phyloP scores from a whole-genome alignment of 2,113 vertebrate genomes.

The Sphaerodactylus townsendi region DNA sequence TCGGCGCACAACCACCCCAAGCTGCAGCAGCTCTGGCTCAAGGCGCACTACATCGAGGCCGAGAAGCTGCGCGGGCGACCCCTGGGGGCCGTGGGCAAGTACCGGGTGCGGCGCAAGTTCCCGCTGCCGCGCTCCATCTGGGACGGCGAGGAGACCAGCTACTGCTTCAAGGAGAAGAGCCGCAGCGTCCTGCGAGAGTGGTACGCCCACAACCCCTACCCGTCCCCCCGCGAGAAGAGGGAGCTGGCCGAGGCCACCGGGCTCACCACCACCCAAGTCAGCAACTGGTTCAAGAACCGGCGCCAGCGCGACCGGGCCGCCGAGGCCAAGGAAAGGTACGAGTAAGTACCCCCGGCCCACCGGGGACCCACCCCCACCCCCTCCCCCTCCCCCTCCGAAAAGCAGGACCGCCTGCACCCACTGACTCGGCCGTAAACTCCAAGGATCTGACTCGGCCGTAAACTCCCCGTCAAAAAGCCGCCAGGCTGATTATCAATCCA shows the following conservation, averaged over 20 bases:
- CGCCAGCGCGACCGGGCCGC: constrained; percentile 90
- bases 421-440: background rate
- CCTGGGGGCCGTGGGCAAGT: constrained; percentile 94
- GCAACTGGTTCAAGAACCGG: constrained; percentile 96
- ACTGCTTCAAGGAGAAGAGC: constrained; percentile 85
- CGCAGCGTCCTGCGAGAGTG: constrained; percentile 76
- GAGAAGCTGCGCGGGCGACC: constrained; percentile 91
- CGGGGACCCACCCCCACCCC: too few species aligned
- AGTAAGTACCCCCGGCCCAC: background rate
- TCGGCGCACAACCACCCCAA: constrained; percentile 98
- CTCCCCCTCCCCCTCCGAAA: background rate
- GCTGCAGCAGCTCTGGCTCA: constrained; percentile 98
- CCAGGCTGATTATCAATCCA: too few species aligned
- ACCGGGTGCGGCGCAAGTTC: constrained; percentile 97
- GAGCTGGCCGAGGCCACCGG: constrained; percentile 92
- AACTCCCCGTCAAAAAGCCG: background rate
- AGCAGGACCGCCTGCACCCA: too few species aligned
- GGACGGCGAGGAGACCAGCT: constrained; percentile 99
- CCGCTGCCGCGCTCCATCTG: constrained; percentile 96
- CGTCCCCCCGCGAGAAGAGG: constrained; percentile 90
- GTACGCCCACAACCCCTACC: constrained; percentile 94
- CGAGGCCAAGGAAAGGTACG: constrained; percentile 91
- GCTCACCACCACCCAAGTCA: constrained; percentile 93
- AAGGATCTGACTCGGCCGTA: too few species aligned
- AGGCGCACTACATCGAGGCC: constrained; percentile 94